Evolutionary conservation across 2,888 invertebrate genomes (phyloP), one percentile per base, ranked within the genome.

Genomic region (Tenthredo notha): DNA sequence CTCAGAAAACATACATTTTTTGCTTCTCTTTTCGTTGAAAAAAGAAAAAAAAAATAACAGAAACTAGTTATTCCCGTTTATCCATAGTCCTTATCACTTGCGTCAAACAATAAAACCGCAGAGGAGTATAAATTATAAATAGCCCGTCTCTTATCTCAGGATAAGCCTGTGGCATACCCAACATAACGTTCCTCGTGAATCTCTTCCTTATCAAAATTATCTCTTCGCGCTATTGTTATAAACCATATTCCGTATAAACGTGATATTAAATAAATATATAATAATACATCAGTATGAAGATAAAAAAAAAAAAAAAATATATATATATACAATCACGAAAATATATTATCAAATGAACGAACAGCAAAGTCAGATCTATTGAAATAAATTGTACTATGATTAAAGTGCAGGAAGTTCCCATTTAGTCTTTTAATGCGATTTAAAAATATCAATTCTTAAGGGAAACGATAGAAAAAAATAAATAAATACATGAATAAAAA

Each of bases 361-460:
- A 37, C 6, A 40, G 74, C 43, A 74, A 74, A 74, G 21, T 43
- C 43, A 43, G 43, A 43, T 43, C 43, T 43, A 74, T 74, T 74
- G 43, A 74, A 74, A 74, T 74, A 47, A 74, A 74, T 74, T 74
- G 43, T 47, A 37, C 37, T 37, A 74, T 43, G 43, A 74, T 74
- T 74, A n/a, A 74, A 21, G 9, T 7, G 25, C 43, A 74, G 74
- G 74, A 74, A 43, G 74, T 43, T 21, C 43, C 74, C 40, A 40
- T 74, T 74, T 40, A 74, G 43, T 43, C 43, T 21, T 43, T n/a
- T 12, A 40, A 40, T 43, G 5, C 21, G 12, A 43, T 5, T 43
- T 10, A 6, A 21, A 21, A 43, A 40, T 21, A 4, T 43, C 12
- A 74, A 72, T 40, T 33, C 58, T 58, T 21, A 6, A 58, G 5